Conservation (phyloP, 92 coral and sea anemone species). For the Palythoa grandiflora region DNA sequence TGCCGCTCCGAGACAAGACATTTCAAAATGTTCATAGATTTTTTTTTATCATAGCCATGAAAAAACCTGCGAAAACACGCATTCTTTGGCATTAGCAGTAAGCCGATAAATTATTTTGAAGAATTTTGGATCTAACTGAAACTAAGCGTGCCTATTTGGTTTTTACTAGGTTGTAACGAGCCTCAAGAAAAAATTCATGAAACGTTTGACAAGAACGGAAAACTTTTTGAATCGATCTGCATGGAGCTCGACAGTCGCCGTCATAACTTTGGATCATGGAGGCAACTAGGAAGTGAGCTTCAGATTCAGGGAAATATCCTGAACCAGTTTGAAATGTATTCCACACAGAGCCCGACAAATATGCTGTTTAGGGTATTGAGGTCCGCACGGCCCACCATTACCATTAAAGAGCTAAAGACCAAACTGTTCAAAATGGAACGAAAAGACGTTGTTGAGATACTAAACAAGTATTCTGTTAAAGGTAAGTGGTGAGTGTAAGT, state of each 20-base stretch:
- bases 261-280: constrained; percentile 1
- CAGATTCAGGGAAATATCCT: neutral
- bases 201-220: neutral
- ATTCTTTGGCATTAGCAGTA: too few species aligned
- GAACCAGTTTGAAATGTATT: constrained; percentile 17
- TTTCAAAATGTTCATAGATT: too few species aligned
- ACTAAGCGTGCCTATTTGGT: too few species aligned
- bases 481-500: neutral
- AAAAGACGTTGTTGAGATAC: neutral
- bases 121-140: too few species aligned
- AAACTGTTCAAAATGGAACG: neutral
- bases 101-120: too few species aligned
- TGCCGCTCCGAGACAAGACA: too few species aligned
- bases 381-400: neutral
- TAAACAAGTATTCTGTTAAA: neutral
- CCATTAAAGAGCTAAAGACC: neutral
- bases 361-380: neutral
- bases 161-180: neutral
- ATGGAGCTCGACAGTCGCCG: constrained; percentile 12
- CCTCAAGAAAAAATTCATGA: neutral
- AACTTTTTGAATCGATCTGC: constrained; percentile 5
- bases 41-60: too few species aligned
- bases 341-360: constrained; percentile 2
- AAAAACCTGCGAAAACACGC: too few species aligned
- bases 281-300: constrained; percentile 3